A percentile compares a stretch with the other conserved stretches of the same genome.
Conservation (phyloP, 2,797 vertebrate species). For the Enteromius afrohamiltoni region DNA sequence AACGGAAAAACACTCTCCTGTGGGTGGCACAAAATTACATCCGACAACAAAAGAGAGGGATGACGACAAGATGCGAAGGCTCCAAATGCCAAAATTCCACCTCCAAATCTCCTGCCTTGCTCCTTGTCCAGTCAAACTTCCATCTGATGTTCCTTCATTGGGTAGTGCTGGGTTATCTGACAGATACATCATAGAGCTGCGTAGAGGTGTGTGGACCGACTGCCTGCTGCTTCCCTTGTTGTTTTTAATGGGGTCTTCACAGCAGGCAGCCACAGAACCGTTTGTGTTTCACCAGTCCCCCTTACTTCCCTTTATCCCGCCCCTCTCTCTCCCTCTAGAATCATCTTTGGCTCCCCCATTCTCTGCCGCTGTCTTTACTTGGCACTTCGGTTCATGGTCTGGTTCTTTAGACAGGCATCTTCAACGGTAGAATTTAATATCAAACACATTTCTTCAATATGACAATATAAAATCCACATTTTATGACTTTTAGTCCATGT, state of each 20-base stretch:
- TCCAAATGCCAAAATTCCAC: slow-evolving; percentile 50
- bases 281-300: slow-evolving; percentile 64
- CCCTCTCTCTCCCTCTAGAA: slow-evolving; percentile 40
- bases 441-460: not conserved
- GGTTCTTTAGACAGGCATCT: not conserved
- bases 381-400: not conserved
- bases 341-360: not conserved
- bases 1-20: slow-evolving; percentile 36
- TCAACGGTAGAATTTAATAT: not conserved
- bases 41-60: slow-evolving; percentile 32
- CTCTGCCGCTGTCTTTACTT: slow-evolving; percentile 42
- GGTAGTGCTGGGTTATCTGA: slow-evolving; percentile 60
- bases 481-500: too few species aligned
- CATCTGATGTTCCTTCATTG: slow-evolving; percentile 60
- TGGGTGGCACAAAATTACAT: slow-evolving; percentile 48
- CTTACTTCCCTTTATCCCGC: slow-evolving; percentile 28
- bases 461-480: too few species aligned
- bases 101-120: slow-evolving; percentile 33
- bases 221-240: slow-evolving; percentile 69
- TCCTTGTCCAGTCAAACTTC: slow-evolving; percentile 58
- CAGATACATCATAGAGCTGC: slow-evolving; percentile 67
- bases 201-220: slow-evolving; percentile 67
- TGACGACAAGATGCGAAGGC: not conserved
- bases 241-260: slow-evolving; percentile 72
- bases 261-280: slow-evolving; percentile 66